These are phyloP conservation scores for Nannoperca obscura DNA, from an alignment of 2,797 vertebrate species.

Conservation along the genomic window DNA sequence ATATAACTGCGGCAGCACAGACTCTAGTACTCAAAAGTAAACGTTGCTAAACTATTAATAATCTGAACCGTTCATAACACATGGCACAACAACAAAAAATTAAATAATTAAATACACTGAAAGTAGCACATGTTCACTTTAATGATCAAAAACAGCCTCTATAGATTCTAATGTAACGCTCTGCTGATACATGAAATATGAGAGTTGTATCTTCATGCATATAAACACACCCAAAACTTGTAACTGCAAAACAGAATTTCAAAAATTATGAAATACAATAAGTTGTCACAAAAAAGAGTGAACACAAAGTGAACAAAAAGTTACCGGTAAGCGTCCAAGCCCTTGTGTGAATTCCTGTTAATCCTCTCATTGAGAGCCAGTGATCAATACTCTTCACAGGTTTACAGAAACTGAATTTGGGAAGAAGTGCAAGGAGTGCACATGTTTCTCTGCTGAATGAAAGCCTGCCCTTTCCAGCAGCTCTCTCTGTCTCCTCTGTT, in stretches of 20 bases:
- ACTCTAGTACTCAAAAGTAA: slow-evolving; percentile 11
- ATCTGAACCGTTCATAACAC: slow-evolving; percentile 10
- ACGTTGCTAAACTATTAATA: slow-evolving; percentile 21
- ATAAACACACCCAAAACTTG: slow-evolving; percentile 4
- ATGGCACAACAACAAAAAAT: not conserved
- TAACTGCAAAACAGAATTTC: slow-evolving; percentile 5
- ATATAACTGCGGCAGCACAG: slow-evolving; percentile 52
- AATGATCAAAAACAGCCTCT: not conserved
- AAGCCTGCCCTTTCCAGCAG: slow-evolving; percentile 84
- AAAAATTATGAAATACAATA: slow-evolving; percentile 14
- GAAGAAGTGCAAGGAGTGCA: slow-evolving; percentile 69
- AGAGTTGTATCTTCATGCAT: slow-evolving; percentile 24
- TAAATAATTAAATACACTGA: not conserved
- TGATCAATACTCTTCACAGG: slow-evolving; percentile 75
- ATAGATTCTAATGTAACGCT: not conserved
- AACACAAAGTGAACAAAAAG: slow-evolving; percentile 42
- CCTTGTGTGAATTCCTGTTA: slow-evolving; percentile 72
- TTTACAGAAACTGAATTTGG: slow-evolving; percentile 73
- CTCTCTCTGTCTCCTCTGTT: slow-evolving; percentile 70
- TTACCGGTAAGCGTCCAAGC: slow-evolving; percentile 79
- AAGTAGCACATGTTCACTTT: slow-evolving; percentile 10
- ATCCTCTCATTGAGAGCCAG: slow-evolving; percentile 81
- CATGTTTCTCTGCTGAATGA: slow-evolving; percentile 84
- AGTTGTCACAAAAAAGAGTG: slow-evolving; percentile 7
- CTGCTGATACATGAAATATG: not conserved